Base-by-base conservation (phyloP, 1,140 invertebrate genomes). In the Amyelois transitella region DNA sequence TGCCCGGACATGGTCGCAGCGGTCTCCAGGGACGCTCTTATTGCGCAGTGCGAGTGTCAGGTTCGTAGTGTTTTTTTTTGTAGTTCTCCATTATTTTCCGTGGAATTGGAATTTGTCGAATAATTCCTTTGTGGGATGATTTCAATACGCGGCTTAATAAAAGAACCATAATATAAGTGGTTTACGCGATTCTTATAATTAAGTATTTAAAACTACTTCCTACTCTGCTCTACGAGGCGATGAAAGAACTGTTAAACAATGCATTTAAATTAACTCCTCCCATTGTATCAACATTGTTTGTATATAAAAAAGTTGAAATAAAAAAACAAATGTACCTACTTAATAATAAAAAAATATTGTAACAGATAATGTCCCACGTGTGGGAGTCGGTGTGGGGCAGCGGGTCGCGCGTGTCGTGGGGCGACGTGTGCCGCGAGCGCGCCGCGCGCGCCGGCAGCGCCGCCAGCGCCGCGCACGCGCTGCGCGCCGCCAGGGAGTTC, bases 21-120 rank as follows among this genome's bases (percentile, higher is more conserved):
- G 53, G 92, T 97, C 0, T 95, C 94, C 5, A 88, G 94, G 44
- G 95, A 97, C 84, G 94, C 95, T 2, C 91, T 96, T 58, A 92
- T 96, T n/a, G 96, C 96, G 18, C 94, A 95, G 83, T 95, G 95
- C 32, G 96, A 97, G 87, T 96, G 95, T 75, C 93, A 96, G 90
- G 94, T 95, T n/a, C n/a, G n/a, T n/a, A n/a, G n/a, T n/a, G n/a
- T n/a, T n/a, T n/a, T n/a, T n/a, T n/a, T n/a, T n/a, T n/a, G n/a
- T n/a, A n/a, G n/a, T n/a, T n/a, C n/a, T n/a, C n/a, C n/a, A n/a
- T n/a, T n/a, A n/a, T n/a, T n/a, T n/a, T n/a, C n/a, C n/a, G n/a
- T n/a, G n/a, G n/a, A n/a, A n/a, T n/a, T n/a, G n/a, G n/a, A n/a
- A n/a, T n/a, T n/a, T n/a, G n/a, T n/a, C n/a, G n/a, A n/a, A n/a